Conservation (phyloP, 2,888 invertebrate genomes). For the Polia nebulosa region DNA sequence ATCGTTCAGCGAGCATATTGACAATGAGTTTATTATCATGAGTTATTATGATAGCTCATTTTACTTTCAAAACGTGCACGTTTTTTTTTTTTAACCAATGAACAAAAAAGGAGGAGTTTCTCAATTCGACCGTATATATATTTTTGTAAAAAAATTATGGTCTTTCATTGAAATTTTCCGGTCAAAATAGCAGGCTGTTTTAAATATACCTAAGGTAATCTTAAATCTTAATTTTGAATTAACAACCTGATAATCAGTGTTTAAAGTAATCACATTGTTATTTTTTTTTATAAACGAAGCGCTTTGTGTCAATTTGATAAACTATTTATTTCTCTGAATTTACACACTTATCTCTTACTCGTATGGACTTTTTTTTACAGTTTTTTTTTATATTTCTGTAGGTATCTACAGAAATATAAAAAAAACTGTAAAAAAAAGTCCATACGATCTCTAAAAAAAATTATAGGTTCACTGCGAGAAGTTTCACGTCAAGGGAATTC, state of each 20-base stretch:
- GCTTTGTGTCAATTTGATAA: not conserved
- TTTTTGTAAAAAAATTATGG: no score
- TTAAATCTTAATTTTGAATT: no score
- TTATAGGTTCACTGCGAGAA: constrained; percentile 21
- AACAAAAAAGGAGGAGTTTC: no score
- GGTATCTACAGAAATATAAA: not conserved
- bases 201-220: not conserved
- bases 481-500: constrained; percentile 43
- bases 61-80: constrained; percentile 11
- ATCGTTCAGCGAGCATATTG: constrained; percentile 4
- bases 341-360: no score
- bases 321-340: not conserved
- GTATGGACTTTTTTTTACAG: not conserved
- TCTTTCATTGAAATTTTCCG: not conserved
- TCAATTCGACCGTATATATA: no score
- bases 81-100: not conserved
- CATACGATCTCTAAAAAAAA: constrained; percentile 24
- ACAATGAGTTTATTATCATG: constrained; percentile 22
- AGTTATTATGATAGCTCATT: constrained; percentile 27
- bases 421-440: not conserved
- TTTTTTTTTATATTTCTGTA: not conserved
- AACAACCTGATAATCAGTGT: no score
- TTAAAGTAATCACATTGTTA: no score
- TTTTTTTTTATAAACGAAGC: no score
- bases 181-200: not conserved